Evolutionary conservation across 2,113 vertebrate species (phyloP).

Genomic region (Triplophysa tibetana): DNA sequence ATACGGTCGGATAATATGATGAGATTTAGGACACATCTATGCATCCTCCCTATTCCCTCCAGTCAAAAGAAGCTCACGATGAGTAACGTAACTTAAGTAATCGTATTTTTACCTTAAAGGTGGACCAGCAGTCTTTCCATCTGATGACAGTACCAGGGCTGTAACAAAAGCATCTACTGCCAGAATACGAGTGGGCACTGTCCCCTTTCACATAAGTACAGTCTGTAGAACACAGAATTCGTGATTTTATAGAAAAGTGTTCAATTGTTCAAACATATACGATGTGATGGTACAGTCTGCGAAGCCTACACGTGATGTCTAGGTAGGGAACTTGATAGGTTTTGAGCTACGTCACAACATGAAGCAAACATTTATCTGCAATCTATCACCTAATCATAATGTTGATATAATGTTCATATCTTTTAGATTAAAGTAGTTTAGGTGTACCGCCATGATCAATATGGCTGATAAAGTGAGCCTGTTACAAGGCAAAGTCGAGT

Average conservation of each 20-base stretch:
- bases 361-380: not conserved
- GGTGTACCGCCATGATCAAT: too few relatives aligned
- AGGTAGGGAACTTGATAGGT: not conserved
- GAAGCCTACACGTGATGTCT: not conserved
- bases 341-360: not conserved
- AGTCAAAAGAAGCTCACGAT: not conserved
- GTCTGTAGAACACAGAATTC: slow-evolving; percentile 45
- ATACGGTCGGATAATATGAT: too few relatives aligned
- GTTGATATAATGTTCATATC: too few relatives aligned
- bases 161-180: slow-evolving; percentile 61
- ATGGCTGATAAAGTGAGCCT: too few relatives aligned
- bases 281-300: too few relatives aligned
- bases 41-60: not conserved
- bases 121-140: slow-evolving; percentile 63
- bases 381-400: too few relatives aligned
- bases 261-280: too few relatives aligned
- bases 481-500: too few relatives aligned
- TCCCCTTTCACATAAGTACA: slow-evolving; percentile 52
- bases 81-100: not conserved
- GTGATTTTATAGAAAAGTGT: not conserved
- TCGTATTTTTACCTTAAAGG: slow-evolving; percentile 55
- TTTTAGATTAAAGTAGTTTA: too few relatives aligned
- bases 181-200: slow-evolving; percentile 33
- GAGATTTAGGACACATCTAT: too few relatives aligned
- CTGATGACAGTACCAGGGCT: slow-evolving; percentile 51